Evolutionary conservation across 2,888 invertebrate genomes (phyloP).

Genomic region (Taphrorychus bicolor): DNA sequence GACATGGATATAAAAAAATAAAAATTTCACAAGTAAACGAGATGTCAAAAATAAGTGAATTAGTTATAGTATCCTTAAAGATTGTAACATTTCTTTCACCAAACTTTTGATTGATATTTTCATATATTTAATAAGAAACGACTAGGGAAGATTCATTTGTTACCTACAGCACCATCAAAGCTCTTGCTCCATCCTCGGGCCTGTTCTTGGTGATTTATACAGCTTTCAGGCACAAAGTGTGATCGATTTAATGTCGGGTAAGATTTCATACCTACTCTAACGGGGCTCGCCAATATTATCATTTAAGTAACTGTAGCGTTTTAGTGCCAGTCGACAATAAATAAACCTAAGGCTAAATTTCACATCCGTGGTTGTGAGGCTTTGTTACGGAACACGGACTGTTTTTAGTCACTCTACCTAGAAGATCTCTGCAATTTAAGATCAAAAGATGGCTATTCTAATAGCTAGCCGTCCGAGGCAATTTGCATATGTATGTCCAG

Average conservation of each 20-base stretch:
- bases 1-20: too few species aligned
- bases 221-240: not conserved
- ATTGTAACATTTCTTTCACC: too few species aligned
- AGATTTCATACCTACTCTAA: too few species aligned
- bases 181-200: not conserved
- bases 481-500: not conserved
- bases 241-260: not conserved
- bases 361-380: not conserved
- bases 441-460: not conserved
- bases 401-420: not conserved
- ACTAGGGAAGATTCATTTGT: not conserved
- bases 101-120: too few species aligned
- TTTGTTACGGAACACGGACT: not conserved
- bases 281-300: not conserved
- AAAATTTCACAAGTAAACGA: too few species aligned
- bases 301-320: not conserved
- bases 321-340: not conserved
- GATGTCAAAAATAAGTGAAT: too few species aligned
- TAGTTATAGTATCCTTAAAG: too few species aligned
- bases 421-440: not conserved
- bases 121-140: too few species aligned
- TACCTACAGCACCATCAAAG: not conserved
- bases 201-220: not conserved
- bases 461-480: too few species aligned
- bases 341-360: conserved; percentile 1